phyloP scores from a whole-genome alignment of 1,140 invertebrate genomes.

The Heliothis virescens region DNA sequence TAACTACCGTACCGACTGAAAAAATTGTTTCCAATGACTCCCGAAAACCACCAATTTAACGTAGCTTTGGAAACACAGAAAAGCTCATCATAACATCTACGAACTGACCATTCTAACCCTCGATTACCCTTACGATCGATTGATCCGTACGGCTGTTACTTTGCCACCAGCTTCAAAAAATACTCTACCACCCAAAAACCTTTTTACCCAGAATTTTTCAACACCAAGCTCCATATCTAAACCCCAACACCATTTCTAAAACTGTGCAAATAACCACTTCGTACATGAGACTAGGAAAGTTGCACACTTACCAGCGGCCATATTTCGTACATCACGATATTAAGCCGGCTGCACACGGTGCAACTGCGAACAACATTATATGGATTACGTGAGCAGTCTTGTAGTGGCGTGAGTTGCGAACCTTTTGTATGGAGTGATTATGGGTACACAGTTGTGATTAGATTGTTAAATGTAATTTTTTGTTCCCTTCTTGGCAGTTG shows the following conservation, averaged over 20 bases:
- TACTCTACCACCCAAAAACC: no score
- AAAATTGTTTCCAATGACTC: no score
- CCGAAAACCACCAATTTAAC: no score
- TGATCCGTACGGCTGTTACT: no score
- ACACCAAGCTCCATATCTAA: neutral
- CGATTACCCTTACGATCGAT: no score
- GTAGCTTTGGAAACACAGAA: no score
- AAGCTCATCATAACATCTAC: no score
- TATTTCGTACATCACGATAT: slow-evolving; percentile 9
- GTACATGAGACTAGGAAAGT: neutral
- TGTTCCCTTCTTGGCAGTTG: no score
- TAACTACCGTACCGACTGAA: no score
- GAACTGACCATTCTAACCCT: no score
- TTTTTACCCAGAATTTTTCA: neutral
- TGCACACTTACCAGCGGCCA: neutral
- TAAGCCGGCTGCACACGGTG: slow-evolving; percentile 8
- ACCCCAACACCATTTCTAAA: neutral
- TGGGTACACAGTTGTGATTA: neutral
- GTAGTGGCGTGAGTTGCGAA: neutral
- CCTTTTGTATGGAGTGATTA: slow-evolving; percentile 3
- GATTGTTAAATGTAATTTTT: no score
- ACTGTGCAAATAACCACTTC: slow-evolving; percentile 6
- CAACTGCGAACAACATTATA: slow-evolving; percentile 12
- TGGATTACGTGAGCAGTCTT: neutral
- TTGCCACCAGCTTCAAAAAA: no score